Evolutionary conservation across 2,113 vertebrate species (phyloP).

Genomic region (Oncorhynchus clarkii): DNA sequence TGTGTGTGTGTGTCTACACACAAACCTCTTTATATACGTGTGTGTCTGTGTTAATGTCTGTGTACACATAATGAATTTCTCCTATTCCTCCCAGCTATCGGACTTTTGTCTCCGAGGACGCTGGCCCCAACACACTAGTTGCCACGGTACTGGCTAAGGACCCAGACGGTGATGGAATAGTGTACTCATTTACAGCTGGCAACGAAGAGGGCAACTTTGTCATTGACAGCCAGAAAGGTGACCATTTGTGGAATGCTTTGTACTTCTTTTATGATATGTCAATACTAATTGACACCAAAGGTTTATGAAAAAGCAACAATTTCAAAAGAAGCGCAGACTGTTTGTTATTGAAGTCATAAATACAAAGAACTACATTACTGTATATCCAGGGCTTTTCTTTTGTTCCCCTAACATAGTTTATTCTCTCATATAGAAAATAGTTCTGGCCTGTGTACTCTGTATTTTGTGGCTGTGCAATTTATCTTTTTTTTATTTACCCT

Average conservation of each 20-base stretch:
- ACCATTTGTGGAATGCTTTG: slow-evolving; percentile 22
- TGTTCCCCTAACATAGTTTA: slow-evolving; percentile 2
- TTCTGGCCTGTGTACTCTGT: slow-evolving; percentile 31
- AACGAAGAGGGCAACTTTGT: slow-evolving; percentile 85
- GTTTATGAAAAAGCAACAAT: slow-evolving; percentile 44
- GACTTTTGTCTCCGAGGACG: slow-evolving; percentile 89
- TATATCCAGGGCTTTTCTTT: neutral
- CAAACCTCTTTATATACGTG: too few species aligned
- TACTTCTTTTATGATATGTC: neutral
- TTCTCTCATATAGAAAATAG: slow-evolving; percentile 21
- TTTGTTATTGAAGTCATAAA: slow-evolving; percentile 45
- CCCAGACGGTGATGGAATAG: slow-evolving; percentile 86
- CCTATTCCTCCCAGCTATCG: slow-evolving; percentile 75
- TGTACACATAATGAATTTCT: neutral
- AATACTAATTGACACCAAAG: neutral
- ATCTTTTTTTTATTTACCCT: slow-evolving; percentile 70
- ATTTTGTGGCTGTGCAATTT: slow-evolving; percentile 48
- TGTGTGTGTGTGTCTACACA: neutral
- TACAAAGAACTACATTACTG: slow-evolving; percentile 27
- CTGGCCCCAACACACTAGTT: slow-evolving; percentile 83
- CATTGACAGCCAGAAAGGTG: slow-evolving; percentile 89
- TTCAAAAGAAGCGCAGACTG: slow-evolving; percentile 19
- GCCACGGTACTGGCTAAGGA: slow-evolving; percentile 87
- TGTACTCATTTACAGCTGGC: slow-evolving; percentile 80
- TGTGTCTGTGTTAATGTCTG: neutral